Conservation (phyloP, 2,113 vertebrate species). For the Mus musculus region DNA sequence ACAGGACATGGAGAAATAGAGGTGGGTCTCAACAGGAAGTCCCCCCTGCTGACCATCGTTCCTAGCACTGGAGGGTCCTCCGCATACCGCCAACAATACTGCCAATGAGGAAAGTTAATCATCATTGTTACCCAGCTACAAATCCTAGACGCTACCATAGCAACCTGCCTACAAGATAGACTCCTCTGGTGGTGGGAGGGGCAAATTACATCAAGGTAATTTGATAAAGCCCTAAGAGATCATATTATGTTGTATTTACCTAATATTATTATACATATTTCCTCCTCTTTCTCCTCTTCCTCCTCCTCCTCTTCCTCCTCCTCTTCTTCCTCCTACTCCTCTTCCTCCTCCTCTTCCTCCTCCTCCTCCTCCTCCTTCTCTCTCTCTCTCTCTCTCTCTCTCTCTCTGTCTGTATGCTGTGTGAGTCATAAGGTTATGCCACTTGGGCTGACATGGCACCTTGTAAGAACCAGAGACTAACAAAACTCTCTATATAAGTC, state of each 20-base stretch:
- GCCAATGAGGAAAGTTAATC: background rate
- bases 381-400: no score
- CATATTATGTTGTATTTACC: background rate
- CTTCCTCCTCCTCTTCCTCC: no score
- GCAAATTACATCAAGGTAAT: background rate
- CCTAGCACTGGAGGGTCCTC: background rate
- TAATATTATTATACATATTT: background rate
- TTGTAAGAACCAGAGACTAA: background rate
- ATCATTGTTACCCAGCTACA: background rate
- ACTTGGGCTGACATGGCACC: background rate
- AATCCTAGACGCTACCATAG: background rate
- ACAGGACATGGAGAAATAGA: background rate
- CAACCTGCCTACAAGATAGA: background rate
- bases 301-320: no score
- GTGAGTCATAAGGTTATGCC: background rate
- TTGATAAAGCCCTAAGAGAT: background rate
- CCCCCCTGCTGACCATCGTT: background rate
- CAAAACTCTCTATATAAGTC: background rate
- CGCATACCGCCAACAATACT: accelerated
- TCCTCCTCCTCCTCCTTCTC: no score
- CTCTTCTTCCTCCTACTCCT: no score
- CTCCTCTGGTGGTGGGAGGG: background rate
- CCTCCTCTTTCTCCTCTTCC: background rate
- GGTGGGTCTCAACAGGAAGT: background rate
- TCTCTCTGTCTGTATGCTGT: background rate